phyloP scores from a whole-genome alignment of 2,888 invertebrate genomes.

The Scaeva pyrastri region DNA sequence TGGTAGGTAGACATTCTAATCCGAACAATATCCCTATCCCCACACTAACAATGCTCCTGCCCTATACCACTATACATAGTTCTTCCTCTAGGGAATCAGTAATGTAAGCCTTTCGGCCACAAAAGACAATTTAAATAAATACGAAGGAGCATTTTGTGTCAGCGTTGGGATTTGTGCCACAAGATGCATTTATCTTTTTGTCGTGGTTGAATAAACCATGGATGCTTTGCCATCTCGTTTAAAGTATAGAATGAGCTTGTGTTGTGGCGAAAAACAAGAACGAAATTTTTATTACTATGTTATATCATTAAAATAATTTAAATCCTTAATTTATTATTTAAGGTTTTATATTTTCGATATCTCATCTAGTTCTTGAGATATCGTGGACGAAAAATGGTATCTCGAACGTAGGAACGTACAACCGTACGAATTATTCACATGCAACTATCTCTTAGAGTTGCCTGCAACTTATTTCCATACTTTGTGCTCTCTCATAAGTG shows the following conservation, averaged over 20 bases:
- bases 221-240: neutral
- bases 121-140: conserved; percentile 72
- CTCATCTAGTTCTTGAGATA: no score
- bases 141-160: conserved; percentile 58
- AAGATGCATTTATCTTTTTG: conserved; percentile 68
- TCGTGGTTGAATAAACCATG: conserved; percentile 45
- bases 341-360: no score
- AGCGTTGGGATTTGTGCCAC: conserved; percentile 60
- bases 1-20: conserved; percentile 6
- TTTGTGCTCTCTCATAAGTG: no score
- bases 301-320: conserved; percentile 2
- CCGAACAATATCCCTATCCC: conserved; percentile 31
- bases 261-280: neutral
- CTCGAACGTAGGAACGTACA: no score
- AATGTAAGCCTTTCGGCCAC: conserved; percentile 69
- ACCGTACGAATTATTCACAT: no score
- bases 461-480: no score
- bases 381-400: no score
- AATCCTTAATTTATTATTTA: no score
- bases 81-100: conserved; percentile 55
- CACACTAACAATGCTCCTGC: neutral
- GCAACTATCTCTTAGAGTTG: no score
- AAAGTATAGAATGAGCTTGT: neutral
- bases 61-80: no score
- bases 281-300: conserved; percentile 18